Percentiles rank a stretch among this genome's conserved stretches.
These are phyloP conservation scores for Exaiptasia diaphana DNA, from an alignment of 64 coral and sea anemone species.

Conservation along the genomic window DNA sequence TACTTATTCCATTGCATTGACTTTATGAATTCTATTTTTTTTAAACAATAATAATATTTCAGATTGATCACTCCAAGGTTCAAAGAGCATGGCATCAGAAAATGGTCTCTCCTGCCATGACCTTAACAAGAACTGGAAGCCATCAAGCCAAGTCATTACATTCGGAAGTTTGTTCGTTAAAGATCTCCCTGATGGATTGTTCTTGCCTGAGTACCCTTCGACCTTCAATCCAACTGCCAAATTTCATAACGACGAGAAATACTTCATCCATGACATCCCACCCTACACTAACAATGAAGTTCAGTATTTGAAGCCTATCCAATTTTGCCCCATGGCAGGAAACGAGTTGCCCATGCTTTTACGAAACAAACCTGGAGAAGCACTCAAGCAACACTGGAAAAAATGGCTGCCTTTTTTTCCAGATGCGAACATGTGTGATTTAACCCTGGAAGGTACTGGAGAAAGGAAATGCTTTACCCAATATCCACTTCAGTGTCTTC, in stretches of 20 bases:
- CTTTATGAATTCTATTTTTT: no score
- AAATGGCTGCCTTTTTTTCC: slow-evolving; percentile 82
- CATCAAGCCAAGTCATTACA: no score
- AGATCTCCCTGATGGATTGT: background rate
- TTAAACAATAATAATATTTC: no score
- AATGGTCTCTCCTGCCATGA: no score
- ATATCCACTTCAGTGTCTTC: slow-evolving; percentile 67
- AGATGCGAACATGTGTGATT: slow-evolving; percentile 55
- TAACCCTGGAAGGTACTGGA: slow-evolving; percentile 68
- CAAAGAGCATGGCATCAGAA: no score
- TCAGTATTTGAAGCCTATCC: slow-evolving; percentile 59
- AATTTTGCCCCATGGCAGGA: slow-evolving; percentile 63
- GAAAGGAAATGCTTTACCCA: slow-evolving; percentile 48
- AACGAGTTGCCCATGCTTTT: slow-evolving; percentile 67
- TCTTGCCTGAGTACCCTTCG: background rate
- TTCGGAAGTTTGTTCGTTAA: background rate
- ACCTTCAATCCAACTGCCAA: slow-evolving; percentile 2
- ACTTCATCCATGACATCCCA: slow-evolving; percentile 23
- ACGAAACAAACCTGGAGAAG: slow-evolving; percentile 13
- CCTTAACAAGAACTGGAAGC: no score
- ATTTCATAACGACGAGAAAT: background rate
- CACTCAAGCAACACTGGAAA: slow-evolving; percentile 53
- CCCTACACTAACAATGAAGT: slow-evolving; percentile 19
- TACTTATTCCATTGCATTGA: no score
- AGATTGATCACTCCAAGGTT: no score